Evolutionary conservation across 2,888 invertebrate genomes (phyloP).

Genomic region (Kryphioiulus occultus): DNA sequence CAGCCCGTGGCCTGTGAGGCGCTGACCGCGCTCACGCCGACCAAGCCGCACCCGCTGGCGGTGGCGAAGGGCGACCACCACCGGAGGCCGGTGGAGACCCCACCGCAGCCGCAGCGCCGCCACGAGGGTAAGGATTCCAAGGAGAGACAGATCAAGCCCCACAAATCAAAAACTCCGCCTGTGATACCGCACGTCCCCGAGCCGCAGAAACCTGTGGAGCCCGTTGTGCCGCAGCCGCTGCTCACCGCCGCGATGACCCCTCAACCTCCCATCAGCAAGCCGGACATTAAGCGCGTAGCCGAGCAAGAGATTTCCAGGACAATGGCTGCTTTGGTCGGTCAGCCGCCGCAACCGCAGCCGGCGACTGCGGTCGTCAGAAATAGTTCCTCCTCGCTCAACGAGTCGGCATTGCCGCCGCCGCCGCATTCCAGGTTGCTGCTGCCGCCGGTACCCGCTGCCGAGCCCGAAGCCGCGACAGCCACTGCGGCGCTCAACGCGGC

Average conservation of each 20-base stretch:
- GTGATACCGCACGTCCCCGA: slow-evolving; percentile 6
- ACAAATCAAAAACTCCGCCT: slow-evolving; percentile 48
- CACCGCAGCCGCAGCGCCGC: background rate
- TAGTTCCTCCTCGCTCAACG: background rate
- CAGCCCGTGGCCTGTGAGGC: background rate
- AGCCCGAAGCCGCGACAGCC: background rate
- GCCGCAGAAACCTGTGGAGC: too few relatives aligned
- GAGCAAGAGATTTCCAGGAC: slow-evolving; percentile 25
- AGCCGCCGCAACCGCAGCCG: background rate
- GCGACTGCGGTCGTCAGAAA: background rate
- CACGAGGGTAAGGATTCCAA: background rate
- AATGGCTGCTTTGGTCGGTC: background rate
- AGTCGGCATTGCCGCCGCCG: background rate
- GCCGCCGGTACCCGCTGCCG: background rate
- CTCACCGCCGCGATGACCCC: background rate
- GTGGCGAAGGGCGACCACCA: background rate
- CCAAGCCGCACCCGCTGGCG: background rate
- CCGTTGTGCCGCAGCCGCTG: background rate
- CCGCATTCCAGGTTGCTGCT: slow-evolving; percentile 26
- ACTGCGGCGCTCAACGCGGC: background rate
- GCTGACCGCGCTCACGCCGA: too few relatives aligned
- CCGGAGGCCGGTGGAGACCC: background rate
- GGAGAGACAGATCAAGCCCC: slow-evolving; percentile 42
- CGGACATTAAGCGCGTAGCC: background rate
- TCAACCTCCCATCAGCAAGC: background rate